These are phyloP conservation scores for Sinocyclocheilus rhinocerous DNA, from an alignment of 2,113 vertebrate species.

Conservation along the genomic window DNA sequence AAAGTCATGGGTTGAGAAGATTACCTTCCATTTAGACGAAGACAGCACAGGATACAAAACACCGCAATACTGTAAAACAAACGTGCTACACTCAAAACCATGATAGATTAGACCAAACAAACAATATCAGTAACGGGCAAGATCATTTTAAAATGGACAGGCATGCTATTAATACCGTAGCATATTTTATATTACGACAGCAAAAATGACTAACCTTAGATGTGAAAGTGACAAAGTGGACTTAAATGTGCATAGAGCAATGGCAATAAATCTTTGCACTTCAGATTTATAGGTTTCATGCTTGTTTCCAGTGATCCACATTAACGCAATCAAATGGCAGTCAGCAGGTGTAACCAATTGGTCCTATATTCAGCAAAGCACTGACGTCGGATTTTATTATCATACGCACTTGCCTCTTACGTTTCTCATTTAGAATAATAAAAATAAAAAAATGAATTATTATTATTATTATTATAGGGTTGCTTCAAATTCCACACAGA, in stretches of 20 bases:
- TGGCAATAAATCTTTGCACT: background rate
- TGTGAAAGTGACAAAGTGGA: constrained; percentile 59
- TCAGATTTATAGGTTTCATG: constrained; percentile 23
- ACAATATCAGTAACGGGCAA: background rate
- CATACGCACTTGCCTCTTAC: background rate
- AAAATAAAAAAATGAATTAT: too few relatives aligned
- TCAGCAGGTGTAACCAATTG: constrained; percentile 14
- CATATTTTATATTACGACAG: background rate
- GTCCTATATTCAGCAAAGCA: background rate
- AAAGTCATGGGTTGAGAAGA: background rate
- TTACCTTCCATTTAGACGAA: constrained; percentile 64
- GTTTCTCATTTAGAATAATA: background rate
- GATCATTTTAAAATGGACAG: too few relatives aligned
- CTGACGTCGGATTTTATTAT: background rate
- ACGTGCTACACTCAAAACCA: too few relatives aligned
- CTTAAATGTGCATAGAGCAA: constrained; percentile 52
- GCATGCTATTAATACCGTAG: background rate
- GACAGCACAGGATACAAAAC: constrained; percentile 59
- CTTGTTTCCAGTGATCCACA: background rate
- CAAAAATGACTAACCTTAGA: constrained; percentile 49
- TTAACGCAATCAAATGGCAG: constrained; percentile 32
- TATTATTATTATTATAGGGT: too few relatives aligned
- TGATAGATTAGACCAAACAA: background rate
- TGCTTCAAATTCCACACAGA: too few relatives aligned
- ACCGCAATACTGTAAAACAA: constrained; percentile 51